phyloP scores from a whole-genome alignment of 2,888 invertebrate genomes.

The Dasysyrphus tricinctus region DNA sequence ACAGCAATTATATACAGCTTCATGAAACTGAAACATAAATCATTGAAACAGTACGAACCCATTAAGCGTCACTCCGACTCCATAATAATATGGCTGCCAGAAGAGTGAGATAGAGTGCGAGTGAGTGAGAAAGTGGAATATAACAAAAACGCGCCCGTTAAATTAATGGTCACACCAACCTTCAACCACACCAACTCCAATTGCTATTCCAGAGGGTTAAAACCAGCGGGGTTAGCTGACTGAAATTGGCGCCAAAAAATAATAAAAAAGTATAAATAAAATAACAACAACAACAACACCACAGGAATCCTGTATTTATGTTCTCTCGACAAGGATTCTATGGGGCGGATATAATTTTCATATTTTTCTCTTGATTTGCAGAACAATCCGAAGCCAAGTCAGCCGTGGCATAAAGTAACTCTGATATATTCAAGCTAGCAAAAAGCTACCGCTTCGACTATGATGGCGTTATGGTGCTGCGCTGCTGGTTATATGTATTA shows the following conservation, averaged over 20 bases:
- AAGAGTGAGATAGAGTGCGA: not conserved
- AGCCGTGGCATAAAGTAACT: conserved; percentile 59
- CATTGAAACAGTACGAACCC: conserved; percentile 65
- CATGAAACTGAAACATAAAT: conserved; percentile 71
- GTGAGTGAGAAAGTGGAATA: not conserved
- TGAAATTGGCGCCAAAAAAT: conserved; percentile 60
- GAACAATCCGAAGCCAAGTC: conserved; percentile 59
- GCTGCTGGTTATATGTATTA: not conserved
- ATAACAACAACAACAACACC: not conserved
- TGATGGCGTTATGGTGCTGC: not conserved
- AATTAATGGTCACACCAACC: conserved; percentile 64
- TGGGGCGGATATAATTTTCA: conserved; percentile 69
- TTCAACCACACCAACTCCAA: conserved; percentile 40
- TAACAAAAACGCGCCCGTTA: conserved; percentile 42
- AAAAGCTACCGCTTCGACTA: conserved; percentile 10
- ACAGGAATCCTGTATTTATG: conserved; percentile 14
- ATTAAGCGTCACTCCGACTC: conserved; percentile 69
- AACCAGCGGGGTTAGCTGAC: not conserved
- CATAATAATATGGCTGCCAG: conserved; percentile 47
- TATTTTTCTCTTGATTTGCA: conserved; percentile 69
- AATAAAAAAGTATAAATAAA: conserved; percentile 14
- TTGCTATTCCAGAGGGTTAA: not conserved
- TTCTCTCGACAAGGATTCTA: conserved; percentile 43
- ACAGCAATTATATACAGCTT: conserved; percentile 71
- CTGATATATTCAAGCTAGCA: conserved; percentile 33